Base-by-base conservation (phyloP, 2,113 vertebrate species). In the Isichthys henryi region DNA sequence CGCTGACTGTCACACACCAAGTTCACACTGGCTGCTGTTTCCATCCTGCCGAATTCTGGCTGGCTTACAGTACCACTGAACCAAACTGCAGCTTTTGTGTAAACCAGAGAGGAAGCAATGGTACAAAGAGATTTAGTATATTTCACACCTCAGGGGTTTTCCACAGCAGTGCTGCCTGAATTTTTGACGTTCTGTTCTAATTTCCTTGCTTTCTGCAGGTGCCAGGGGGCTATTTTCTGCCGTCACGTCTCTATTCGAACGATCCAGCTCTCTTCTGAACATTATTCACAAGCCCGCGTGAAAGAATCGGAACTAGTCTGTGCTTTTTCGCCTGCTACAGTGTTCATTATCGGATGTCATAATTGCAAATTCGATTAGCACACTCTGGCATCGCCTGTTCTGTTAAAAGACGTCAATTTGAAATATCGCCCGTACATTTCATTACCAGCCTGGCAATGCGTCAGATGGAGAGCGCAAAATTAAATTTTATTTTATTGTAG, bases 1-100 rank as follows among this genome's bases (percentile, higher is more conserved):
- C 19, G 2, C 21, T 46, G 9, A 85, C 43, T 85, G 7, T 80
- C 39, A 85, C 19, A 49, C 43, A 11, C 45, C 45, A 49, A 21
- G 2, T 85, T 85, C 45, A 85, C 39, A n/a, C 3, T 85, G 82
- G 82, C 45, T n/a, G 82, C 43, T n/a, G 82, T 80, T 80, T 80
- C 74, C 74, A 80, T 80, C 35, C 82, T 85, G 82, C 82, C 46
- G 49, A n/a, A 85, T 49, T n/a, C 82, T 46, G 82, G 82, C 70
- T 77, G 70, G 70, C 70, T 77, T 17, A 77, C 74, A 43, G 31
- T 2, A 8, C 13, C 74, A 17, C 27, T 77, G 31, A 84, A 84
- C 82, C 45, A 48, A 45, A 84, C 45, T 77, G 13, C 70, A 39
- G 31, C 35, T 39, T 35, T 13, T 39, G 5, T 77, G 15, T 39